Evolutionary conservation across 2,888 invertebrate genomes (phyloP).

Genomic region (Lasioglossum vierecki): DNA sequence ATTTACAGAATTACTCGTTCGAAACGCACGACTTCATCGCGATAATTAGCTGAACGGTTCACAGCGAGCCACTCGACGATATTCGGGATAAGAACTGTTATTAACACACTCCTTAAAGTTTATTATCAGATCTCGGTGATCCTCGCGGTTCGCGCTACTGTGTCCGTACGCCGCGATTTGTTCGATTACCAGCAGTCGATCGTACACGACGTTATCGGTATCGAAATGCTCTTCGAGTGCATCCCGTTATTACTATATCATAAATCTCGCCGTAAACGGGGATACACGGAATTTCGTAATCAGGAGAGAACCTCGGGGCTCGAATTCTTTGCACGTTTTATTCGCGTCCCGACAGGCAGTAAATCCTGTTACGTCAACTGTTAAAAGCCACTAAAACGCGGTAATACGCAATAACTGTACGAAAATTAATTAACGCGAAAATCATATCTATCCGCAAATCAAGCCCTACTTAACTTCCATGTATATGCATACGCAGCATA

Average conservation of each 20-base stretch:
- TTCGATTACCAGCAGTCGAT: not conserved
- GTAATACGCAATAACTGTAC: conserved; percentile 44
- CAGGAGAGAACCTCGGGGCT: conserved; percentile 21
- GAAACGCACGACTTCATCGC: conserved; percentile 47
- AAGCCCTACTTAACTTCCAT: conserved; percentile 26
- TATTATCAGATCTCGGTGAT: conserved; percentile 28
- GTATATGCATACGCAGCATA: not conserved
- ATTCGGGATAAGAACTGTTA: conserved; percentile 45
- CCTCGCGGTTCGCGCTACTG: conserved; percentile 24
- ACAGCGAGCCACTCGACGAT: conserved; percentile 13
- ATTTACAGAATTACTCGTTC: conserved; percentile 27
- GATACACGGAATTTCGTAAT: conserved; percentile 36
- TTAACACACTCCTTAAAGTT: conserved; percentile 39
- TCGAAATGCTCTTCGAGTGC: conserved; percentile 6
- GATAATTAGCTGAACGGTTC: not conserved
- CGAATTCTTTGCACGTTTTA: conserved; percentile 35
- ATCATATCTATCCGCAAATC: conserved; percentile 31
- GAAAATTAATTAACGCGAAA: conserved; percentile 37
- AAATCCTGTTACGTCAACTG: conserved; percentile 40
- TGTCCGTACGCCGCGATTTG: not conserved
- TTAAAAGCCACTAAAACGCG: conserved; percentile 35
- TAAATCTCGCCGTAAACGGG: conserved; percentile 12
- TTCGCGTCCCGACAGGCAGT: conserved; percentile 28
- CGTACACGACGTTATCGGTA: not conserved
- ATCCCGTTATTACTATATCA: conserved; percentile 27